Evolutionary conservation across 2,888 invertebrate genomes (phyloP), one percentile per base, ranked within the genome.

Genomic region (Drosophila falleni): DNA sequence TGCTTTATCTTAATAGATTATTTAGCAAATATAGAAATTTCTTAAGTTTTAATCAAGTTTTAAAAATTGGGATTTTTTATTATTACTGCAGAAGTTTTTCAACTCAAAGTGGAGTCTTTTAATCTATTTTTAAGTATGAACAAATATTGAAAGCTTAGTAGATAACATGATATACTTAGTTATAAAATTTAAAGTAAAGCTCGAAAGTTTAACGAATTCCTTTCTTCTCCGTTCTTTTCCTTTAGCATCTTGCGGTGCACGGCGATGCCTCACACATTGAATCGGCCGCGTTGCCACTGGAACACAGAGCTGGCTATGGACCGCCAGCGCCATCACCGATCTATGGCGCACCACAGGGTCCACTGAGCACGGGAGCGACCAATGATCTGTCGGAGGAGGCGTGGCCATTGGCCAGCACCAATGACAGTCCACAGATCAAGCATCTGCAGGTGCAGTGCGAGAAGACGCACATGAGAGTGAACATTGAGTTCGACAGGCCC

Each of bases 391-490:
- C 95, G 23, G 97, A 97, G 84, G 97, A 97, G 90, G 96, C 97
- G 64, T 98, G 98, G 98, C 98, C 97, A 0, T 93, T 97, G 80
- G 96, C 97, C 47, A 95, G 96, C 50, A 96, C 97, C 19, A 93
- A 93, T 61, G 98, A 98, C 91, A 97, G 97, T 93, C 98, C 98
- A 0, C 97, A 97, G 93, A 98, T 98, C 89, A 98, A 98, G 93
- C 97, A 97, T 90, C 93, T 97, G 74, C 97, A 98, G 94, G 98
- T 98, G 80, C 98, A 98, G 92, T 98, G 98, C 93, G 98, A 98
- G 93, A 98, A 98, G 93, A 97, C 98, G 51, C 97, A 97, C 92
- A 98, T 98, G 98, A 94, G 98, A 58, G 98, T 98, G 62, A 97
- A 97, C 93, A 97, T 98, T 89, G 98, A 98, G 92, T 98, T 98